Base-by-base conservation (phyloP, 2,113 vertebrate genomes). In the Phasianus colchicus region DNA sequence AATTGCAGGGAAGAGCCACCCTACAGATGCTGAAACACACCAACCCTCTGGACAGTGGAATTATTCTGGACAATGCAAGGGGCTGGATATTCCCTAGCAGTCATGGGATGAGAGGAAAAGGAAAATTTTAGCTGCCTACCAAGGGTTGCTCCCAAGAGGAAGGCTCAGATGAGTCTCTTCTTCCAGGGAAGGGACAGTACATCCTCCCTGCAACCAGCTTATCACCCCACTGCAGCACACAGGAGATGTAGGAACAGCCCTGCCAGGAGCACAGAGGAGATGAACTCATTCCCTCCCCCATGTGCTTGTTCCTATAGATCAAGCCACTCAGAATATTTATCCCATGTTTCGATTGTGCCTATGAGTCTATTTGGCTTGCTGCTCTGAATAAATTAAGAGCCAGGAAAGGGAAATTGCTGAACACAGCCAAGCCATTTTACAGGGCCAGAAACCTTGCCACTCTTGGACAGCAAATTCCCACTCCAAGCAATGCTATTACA, bases 141-240 rank as follows among this genome's bases (percentile, higher is more conserved):
- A 60, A 57, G 71, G 60, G 5, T 58, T 40, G 50, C 27, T 90
- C 90, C 87, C 73, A 40, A n/a, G 54, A 85, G 83, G 42, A 58
- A 81, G 38, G 60, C 52, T 65, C 12, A 15, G 76, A 91, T 74
- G 66, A 91, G 61, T 55, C 84, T 83, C 72, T 93, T 83, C 91
- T 95, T 95, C 91, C 94, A 89, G 76, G 83, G 83, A 80, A 71
- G 78, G 67, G 93, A 70, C 73, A 36, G 78, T 71, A 21, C 4
- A 3, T 92, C 79, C 93, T 92, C 77, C 75, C 25, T 18, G 10
- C 47, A 20, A 20, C 19, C 54, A 67, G 76, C 83, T 86, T 77
- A 45, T 89, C 86, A 15, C 48, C 75, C 77, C 52, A 5, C 32
- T 1, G 5, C 2, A 2, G 65, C 83, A 79, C 12, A 3, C 3